Evolutionary conservation across 2,797 vertebrate genomes (phyloP), one percentile per base, ranked within the genome.

Genomic region (Acanthurus lineatus): DNA sequence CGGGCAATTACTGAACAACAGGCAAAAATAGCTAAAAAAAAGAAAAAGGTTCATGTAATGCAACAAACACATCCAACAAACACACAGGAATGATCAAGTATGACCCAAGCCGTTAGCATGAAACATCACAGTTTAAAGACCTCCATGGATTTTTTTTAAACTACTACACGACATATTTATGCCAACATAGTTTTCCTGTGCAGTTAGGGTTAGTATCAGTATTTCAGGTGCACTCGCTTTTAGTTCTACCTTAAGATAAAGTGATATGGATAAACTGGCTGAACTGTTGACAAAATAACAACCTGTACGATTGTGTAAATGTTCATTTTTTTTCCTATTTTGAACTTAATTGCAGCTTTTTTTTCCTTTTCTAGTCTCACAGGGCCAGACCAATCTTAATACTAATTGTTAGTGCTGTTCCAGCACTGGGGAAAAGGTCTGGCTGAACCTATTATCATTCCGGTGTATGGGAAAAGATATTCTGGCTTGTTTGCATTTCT

Each of bases 1-100:
- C 44, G 53, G 9, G 15, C 17, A 69, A 77, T 79, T 28, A 68
- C 19, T 12, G 52, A 47, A 53, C 56, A 35, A 20, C 0, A 8
- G 2, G 35, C 17, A 32, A 32, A 15, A 61, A 40, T 2, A 4
- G 40, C 9, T 9, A 2, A 42, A 42, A 9, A 42, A 42, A 42
- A 40, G 5, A 40, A 42, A 42, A 9, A 42, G 9, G 40, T 42
- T 11, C 40, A 35, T 15, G 7, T 35, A 7, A 17, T 57, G 12
- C 1, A 9, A 49, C 6, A 71, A 49, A 49, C 4, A 32, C 4
- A 28, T 42, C 40, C 40, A 11, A 42, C 32, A 35, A 35, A 35
- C 32, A 6, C 32, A 35, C 32, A 35, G 32, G 32, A 35, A 35
- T 35, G 32, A 35, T 35, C 32, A 35, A 35, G 32, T 6, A 61